Conservation (phyloP, 2,113 vertebrate species). For the Cyanistes caeruleus region DNA sequence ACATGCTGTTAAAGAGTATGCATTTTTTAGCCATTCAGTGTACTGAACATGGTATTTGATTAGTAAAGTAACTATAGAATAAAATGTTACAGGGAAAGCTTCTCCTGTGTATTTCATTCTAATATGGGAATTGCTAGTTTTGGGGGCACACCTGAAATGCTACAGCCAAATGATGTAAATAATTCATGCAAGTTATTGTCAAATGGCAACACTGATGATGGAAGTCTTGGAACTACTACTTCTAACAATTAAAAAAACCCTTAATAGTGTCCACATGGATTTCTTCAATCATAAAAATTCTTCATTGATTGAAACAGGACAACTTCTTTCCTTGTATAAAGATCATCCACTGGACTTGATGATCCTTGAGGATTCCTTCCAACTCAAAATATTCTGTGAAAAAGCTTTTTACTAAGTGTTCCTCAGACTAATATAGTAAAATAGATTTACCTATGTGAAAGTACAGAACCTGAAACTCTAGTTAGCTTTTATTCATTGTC, state of each 20-base stretch:
- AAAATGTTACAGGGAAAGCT: background rate
- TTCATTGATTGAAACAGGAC: background rate
- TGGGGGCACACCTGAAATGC: background rate
- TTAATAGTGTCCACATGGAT: accelerated
- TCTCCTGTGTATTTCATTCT: background rate
- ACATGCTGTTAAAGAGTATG: background rate
- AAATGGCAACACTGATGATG: background rate
- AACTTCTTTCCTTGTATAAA: background rate
- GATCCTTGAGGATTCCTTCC: background rate
- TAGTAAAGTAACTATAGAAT: background rate
- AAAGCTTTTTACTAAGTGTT: background rate
- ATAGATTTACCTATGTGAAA: background rate
- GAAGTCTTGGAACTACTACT: background rate
- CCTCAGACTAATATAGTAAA: background rate
- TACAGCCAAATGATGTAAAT: background rate
- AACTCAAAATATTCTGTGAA: background rate
- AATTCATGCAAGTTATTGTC: background rate
- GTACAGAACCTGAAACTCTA: background rate
- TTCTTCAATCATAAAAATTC: background rate
- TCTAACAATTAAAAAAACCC: background rate
- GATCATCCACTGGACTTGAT: background rate
- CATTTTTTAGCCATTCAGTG: background rate
- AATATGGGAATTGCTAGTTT: background rate
- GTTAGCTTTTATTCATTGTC: background rate
- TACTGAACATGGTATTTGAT: background rate